These are phyloP conservation scores for Oryzias sinensis DNA, from an alignment of 2,797 vertebrate species.

Conservation along the genomic window DNA sequence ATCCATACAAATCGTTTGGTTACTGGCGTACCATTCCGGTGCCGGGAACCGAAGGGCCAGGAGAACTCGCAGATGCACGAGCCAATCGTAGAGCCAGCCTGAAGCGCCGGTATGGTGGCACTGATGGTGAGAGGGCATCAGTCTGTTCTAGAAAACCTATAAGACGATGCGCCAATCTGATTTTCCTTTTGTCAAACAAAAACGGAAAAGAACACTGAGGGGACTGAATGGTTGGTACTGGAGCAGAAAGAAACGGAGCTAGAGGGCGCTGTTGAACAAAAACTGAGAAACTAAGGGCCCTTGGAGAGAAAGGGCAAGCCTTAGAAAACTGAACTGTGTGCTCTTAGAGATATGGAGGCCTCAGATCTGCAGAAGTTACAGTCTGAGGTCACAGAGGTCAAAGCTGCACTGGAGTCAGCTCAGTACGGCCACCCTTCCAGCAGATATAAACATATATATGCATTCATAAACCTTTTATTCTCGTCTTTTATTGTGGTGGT, in stretches of 20 bases:
- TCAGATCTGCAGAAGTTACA: slow-evolving; percentile 35
- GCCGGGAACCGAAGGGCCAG: slow-evolving; percentile 68
- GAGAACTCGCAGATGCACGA: slow-evolving; percentile 49
- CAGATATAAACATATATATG: slow-evolving; percentile 81
- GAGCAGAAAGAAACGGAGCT: slow-evolving; percentile 14
- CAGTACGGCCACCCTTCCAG: slow-evolving; percentile 56
- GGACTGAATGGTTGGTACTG: slow-evolving; percentile 65
- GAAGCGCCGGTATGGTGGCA: slow-evolving; percentile 65
- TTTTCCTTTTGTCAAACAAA: slow-evolving; percentile 34
- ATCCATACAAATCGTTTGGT: slow-evolving; percentile 78
- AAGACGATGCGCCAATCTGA: slow-evolving; percentile 52
- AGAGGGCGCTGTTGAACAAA: slow-evolving; percentile 54
- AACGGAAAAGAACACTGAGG: slow-evolving; percentile 60
- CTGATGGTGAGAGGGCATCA: slow-evolving; percentile 65
- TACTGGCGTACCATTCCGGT: slow-evolving; percentile 73
- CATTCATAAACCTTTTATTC: slow-evolving; percentile 73
- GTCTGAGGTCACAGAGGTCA: slow-evolving; percentile 63
- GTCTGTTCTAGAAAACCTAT: slow-evolving; percentile 48
- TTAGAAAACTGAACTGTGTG: slow-evolving; percentile 66
- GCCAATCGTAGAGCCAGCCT: slow-evolving; percentile 63
- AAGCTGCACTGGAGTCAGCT: slow-evolving; percentile 69
- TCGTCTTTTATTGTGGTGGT: slow-evolving; percentile 82
- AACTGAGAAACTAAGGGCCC: slow-evolving; percentile 6
- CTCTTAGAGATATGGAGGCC: slow-evolving; percentile 63
- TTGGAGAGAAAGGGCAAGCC: slow-evolving; percentile 11